Conservation (phyloP, 1,140 invertebrate genomes). For the Drosophila melanica region DNA sequence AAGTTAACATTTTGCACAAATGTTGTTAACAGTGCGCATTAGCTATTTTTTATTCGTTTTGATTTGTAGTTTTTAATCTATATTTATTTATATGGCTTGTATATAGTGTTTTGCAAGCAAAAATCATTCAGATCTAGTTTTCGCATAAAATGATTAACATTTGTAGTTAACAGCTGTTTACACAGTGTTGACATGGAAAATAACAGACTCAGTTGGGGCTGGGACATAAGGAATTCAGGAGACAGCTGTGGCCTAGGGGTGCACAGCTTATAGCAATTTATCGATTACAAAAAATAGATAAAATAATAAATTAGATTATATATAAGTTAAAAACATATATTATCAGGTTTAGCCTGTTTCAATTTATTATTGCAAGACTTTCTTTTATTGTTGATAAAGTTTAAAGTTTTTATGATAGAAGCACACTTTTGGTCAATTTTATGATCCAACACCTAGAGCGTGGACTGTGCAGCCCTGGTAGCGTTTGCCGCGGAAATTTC, state of each 20-base stretch:
- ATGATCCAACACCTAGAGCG: neutral
- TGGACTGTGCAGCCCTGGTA: conserved; percentile 28
- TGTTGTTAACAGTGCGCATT: neutral
- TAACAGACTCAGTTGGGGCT: conserved; percentile 1
- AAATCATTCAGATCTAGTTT: neutral
- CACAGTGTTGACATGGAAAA: neutral
- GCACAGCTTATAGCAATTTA: neutral
- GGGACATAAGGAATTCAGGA: neutral
- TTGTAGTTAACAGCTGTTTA: neutral
- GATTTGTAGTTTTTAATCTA: neutral
- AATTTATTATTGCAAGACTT: neutral
- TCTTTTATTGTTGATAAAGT: neutral
- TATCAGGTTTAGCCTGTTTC: neutral
- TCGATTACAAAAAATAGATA: neutral
- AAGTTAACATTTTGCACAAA: conserved; percentile 4
- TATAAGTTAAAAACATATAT: neutral
- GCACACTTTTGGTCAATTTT: neutral
- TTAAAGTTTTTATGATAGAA: neutral
- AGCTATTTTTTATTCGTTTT: neutral
- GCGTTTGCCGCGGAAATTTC: conserved; percentile 46
- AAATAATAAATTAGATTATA: neutral
- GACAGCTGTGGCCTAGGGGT: conserved; percentile 55
- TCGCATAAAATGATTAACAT: neutral
- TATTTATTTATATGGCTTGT: neutral
- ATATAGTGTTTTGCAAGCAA: neutral